Evolutionary conservation across 1,140 invertebrate genomes (phyloP).

Genomic region (Conopomorpha cramerella): DNA sequence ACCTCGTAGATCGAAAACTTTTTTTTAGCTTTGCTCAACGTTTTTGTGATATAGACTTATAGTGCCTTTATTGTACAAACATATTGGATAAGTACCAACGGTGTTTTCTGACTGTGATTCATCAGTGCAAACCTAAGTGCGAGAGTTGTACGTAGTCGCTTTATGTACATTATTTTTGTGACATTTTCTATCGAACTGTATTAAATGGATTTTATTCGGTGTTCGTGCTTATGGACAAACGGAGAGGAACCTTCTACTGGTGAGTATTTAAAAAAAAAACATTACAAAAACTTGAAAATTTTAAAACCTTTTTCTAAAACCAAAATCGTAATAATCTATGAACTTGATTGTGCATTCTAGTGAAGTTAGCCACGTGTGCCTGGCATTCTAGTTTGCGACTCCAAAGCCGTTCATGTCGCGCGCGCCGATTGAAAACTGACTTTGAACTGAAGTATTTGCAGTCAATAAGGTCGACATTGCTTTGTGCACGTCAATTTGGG

Average conservation of each 20-base stretch:
- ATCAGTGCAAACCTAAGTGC: constrained; percentile 40
- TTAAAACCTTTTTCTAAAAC: no score
- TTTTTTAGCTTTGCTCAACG: constrained; percentile 39
- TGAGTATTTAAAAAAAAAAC: no score
- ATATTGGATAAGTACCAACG: constrained; percentile 15
- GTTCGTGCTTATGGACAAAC: constrained; percentile 31
- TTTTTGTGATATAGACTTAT: constrained; percentile 39
- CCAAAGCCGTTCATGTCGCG: constrained; percentile 19
- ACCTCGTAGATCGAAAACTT: constrained; percentile 25
- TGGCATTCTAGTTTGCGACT: constrained; percentile 37
- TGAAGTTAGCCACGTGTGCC: constrained; percentile 25
- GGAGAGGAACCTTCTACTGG: constrained; percentile 23
- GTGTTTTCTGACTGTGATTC: no score
- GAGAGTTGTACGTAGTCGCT: no score
- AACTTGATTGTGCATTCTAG: constrained; percentile 40
- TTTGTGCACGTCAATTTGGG: constrained; percentile 16
- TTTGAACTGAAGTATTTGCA: constrained; percentile 3
- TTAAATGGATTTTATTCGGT: constrained; percentile 3
- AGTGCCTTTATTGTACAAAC: constrained; percentile 44
- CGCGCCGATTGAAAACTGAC: constrained; percentile 21
- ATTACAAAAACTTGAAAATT: no score
- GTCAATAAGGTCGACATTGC: constrained; percentile 17
- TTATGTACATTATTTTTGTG: no score
- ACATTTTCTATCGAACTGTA: no score
- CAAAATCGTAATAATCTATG: constrained; percentile 59